A percentile compares a stretch with the other conserved stretches of the same genome.
Conservation (phyloP, 1,140 invertebrate genomes). For the Metaphire vulgaris region DNA sequence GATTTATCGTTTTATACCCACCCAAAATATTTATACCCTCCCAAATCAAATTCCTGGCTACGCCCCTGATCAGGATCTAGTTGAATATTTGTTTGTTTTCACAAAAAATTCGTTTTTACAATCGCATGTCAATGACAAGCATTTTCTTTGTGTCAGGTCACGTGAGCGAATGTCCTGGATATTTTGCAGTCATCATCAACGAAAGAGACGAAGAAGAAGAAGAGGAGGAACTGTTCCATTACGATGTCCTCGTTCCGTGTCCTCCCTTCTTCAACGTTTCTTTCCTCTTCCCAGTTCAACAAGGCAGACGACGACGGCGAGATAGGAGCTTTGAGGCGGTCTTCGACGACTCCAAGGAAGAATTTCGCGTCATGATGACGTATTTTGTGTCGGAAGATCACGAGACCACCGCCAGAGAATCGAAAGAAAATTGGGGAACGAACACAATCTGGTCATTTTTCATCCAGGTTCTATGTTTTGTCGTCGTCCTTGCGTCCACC, state of each 20-base stretch:
- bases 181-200: slow-evolving; percentile 15
- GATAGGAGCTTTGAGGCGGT: slow-evolving; percentile 18
- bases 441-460: not conserved
- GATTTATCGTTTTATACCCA: too few species aligned
- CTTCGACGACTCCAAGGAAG: slow-evolving; percentile 10
- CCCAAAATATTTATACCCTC: too few species aligned
- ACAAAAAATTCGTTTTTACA: not conserved
- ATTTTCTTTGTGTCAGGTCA: slow-evolving; percentile 1
- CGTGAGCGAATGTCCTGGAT: slow-evolving; percentile 21
- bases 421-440: not conserved
- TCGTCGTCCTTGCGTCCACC: not conserved
- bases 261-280: slow-evolving; percentile 14
- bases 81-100: not conserved
- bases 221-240: slow-evolving; percentile 22
- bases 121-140: not conserved
- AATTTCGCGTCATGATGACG: slow-evolving; percentile 16
- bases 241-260: slow-evolving; percentile 20
- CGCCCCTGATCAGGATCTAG: not conserved
- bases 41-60: too few species aligned
- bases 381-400: not conserved
- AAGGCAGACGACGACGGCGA: not conserved
- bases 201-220: not conserved
- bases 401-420: not conserved
- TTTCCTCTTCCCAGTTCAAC: slow-evolving; percentile 3
- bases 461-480: not conserved